A percentile compares a stretch with the other conserved stretches of the same genome.
These are phyloP conservation scores for Pimpla rufipes DNA, from an alignment of 2,888 invertebrate species.

Conservation along the genomic window DNA sequence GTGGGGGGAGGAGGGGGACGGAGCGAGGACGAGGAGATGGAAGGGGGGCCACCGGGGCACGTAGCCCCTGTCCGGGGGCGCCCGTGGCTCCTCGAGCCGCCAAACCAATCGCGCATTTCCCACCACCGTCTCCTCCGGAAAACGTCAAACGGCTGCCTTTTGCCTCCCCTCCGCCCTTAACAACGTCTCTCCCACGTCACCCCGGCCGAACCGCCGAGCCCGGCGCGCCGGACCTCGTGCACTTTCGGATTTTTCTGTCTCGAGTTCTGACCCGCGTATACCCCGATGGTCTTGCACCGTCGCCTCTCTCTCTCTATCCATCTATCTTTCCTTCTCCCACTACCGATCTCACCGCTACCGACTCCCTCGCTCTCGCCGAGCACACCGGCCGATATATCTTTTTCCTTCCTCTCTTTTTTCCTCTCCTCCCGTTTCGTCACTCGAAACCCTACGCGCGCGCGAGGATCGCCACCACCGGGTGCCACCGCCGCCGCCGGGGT, in stretches of 20 bases:
- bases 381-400: conserved; percentile 23
- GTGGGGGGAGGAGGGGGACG: conserved; percentile 29
- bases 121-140: conserved; percentile 78
- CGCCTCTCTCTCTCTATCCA: neutral
- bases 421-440: conserved; percentile 10
- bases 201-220: conserved; percentile 58
- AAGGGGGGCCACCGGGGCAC: conserved; percentile 16
- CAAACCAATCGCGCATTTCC: conserved; percentile 75
- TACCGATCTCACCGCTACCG: conserved; percentile 15
- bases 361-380: too few species aligned
- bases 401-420: neutral
- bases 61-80: conserved; percentile 53
- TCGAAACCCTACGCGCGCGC: conserved; percentile 8
- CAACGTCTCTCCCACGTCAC: conserved; percentile 66
- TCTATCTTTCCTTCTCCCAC: neutral
- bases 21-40: conserved; percentile 36
- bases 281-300: conserved; percentile 56
- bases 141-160: conserved; percentile 73
- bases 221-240: conserved; percentile 62
- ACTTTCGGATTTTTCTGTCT: conserved; percentile 65
- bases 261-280: conserved; percentile 61
- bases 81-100: conserved; percentile 66
- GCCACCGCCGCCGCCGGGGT: conserved; percentile 74
- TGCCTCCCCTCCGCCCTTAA: conserved; percentile 44
- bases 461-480: conserved; percentile 78